phyloP scores from a whole-genome alignment of 2,797 vertebrate genomes.

The Babyrousa celebensis region DNA sequence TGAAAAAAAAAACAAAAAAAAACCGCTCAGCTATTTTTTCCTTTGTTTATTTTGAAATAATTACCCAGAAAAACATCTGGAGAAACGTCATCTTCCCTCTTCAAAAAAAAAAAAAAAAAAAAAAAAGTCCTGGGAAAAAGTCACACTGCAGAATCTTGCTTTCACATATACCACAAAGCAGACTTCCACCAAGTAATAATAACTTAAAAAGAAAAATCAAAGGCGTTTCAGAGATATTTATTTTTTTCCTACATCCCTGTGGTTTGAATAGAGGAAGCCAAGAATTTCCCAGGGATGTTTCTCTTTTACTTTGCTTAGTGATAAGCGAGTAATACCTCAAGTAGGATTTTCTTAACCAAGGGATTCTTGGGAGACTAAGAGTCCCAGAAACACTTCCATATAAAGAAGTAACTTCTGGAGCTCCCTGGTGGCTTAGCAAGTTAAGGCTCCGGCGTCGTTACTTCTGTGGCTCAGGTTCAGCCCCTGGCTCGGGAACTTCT shows the following conservation, averaged over 20 bases:
- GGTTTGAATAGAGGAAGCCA: slow-evolving; percentile 65
- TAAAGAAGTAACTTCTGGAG: background rate
- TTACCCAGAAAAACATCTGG: slow-evolving; percentile 89
- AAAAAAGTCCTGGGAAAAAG: slow-evolving; percentile 89
- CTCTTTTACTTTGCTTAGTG: slow-evolving; percentile 45
- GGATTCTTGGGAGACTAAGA: slow-evolving; percentile 13
- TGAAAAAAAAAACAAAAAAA: background rate
- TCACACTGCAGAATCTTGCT: slow-evolving; percentile 77
- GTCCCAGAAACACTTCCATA: background rate
- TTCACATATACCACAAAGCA: slow-evolving; percentile 70
- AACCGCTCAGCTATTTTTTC: slow-evolving; percentile 81
- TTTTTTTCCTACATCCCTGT: slow-evolving; percentile 70
- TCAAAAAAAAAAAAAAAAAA: slow-evolving; percentile 33
- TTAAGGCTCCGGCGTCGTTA: no score
- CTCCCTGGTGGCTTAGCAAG: no score
- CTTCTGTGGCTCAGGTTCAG: no score
- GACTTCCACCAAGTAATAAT: slow-evolving; percentile 60
- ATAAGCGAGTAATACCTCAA: background rate
- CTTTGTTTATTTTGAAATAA: slow-evolving; percentile 90
- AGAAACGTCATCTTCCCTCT: slow-evolving; percentile 86
- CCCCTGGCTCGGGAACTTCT: no score
- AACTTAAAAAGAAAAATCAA: slow-evolving; percentile 6
- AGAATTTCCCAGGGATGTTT: slow-evolving; percentile 72
- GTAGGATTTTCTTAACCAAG: slow-evolving; percentile 66
- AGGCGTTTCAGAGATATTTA: slow-evolving; percentile 69